Base-by-base conservation (phyloP, 2,797 vertebrate species). In the Falco cherrug region DNA sequence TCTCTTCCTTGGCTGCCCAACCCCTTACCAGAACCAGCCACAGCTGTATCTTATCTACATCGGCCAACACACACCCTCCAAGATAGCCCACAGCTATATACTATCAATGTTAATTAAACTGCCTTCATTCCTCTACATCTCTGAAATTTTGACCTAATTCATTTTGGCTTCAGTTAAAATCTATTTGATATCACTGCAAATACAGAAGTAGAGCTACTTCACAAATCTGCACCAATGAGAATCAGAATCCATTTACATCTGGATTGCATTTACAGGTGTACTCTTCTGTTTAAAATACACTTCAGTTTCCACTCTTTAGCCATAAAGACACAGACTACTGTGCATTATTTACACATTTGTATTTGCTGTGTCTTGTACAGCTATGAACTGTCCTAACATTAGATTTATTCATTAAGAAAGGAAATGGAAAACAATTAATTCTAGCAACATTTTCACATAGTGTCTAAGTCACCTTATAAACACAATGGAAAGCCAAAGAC, bases 401-500 rank as follows among this genome's bases (percentile, higher is more conserved):
- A 17, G 13, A 25, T 61, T 75, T 89, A 48, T 29, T 71, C 18
- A 37, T 11, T 16, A 47, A 82, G 25, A 37, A 54, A 48, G 33
- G 18, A 81, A 75, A 71, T 21, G 69, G 14, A 79, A 89, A 78
- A 19, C 13, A 78, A 59, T 75, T 1, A 69, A 63, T 81, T 61
- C 61, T 3, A 76, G 7, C 18, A 93, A 31, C 6, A 47, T 24
- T 80, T 84, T 73, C 9, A 87, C n/a, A 69, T 1, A 29, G 29
- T 0, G 0, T 1, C 0, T 51, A 65, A 53, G 10, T 26, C 11
- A 53, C 24, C 19, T 57, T 41, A 37, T 8, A 71, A 80, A 74
- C 5, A 54, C 29, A 59, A 18, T 13, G 15, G 24, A 51, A 79
- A 5, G 31, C 11, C 28, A 85, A 76, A 61, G n/a, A 53, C 43